These are phyloP conservation scores for Entomobrya multifasciata DNA, from an alignment of 2,888 invertebrate species.

Conservation along the genomic window DNA sequence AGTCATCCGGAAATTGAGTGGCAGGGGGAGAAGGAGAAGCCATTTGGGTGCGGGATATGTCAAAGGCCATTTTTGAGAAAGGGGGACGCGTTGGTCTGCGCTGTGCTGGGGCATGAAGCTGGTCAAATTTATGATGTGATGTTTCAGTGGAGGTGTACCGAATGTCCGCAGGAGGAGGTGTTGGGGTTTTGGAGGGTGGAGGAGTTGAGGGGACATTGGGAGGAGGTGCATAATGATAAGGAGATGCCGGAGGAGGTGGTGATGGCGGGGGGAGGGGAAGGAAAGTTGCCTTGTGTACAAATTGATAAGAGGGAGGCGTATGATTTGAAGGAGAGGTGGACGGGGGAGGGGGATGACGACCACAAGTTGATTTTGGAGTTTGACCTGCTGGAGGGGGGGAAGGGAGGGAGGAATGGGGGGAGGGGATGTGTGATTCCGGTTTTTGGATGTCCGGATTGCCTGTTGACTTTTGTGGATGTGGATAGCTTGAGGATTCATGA, in stretches of 20 bases:
- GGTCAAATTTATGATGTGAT: neutral
- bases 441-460: slow-evolving; percentile 17
- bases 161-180: neutral
- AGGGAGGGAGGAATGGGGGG: no score
- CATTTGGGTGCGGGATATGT: slow-evolving; percentile 38
- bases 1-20: neutral
- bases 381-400: neutral
- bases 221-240: neutral
- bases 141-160: neutral
- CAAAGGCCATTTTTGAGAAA: neutral
- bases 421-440: neutral
- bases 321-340: neutral
- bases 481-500: neutral
- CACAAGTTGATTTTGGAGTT: neutral
- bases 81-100: slow-evolving; percentile 18
- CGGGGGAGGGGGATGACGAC: neutral
- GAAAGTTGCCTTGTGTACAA: neutral
- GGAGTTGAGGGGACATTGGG: neutral
- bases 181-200: slow-evolving; percentile 13
- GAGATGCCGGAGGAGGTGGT: neutral
- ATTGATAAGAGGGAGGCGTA: slow-evolving; percentile 4
- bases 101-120: slow-evolving; percentile 14
- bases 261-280: no score
- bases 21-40: slow-evolving; percentile 5
- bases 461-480: neutral